Evolutionary conservation across 2,888 invertebrate species (phyloP), one percentile per base, ranked within the genome.

Genomic region (Erebia ligea): DNA sequence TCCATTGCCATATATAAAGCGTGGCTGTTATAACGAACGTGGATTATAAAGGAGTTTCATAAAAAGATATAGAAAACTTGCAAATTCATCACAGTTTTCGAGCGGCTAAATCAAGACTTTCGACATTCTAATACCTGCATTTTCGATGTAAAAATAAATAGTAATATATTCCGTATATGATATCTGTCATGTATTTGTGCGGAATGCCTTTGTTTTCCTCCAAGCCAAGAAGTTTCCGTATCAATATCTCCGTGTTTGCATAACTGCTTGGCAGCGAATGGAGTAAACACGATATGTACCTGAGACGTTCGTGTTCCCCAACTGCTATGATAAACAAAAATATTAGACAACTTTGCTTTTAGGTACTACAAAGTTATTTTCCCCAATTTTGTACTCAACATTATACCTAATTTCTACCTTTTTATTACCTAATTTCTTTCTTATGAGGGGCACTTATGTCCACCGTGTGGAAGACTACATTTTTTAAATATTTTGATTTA

Each of bases 241-340:
- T 89, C 88, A 85, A 88, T 90, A 88, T 87, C 85, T 80, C 75
- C 79, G 45, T 89, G 91, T 92, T 91, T 91, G 91, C 91, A 91
- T 90, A 91, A 90, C 85, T 87, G 85, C 89, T 89, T 85, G 83
- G 76, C 80, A 77, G 72, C 81, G 79, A 80, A 77, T 78, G 83
- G 81, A 83, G 89, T 86, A 89, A 90, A 90, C 90, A 88, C 75
- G 77, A 74, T 77, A 79, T 70, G 57, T 85, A 79, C 78, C 75
- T 76, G 71, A 42, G 79, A 76, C 69, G 80, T 87, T 88, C 89
- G 86, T 90, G 87, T 80, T 67, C 61, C 63, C 57, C 19, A 21
- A 45, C 57, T 67, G 58, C 10, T 58, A 50, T 68, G 71, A 73
- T 73, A 76, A 75, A 75, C 74, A 75, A 75, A 74, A 73, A 76